Evolutionary conservation across 2,113 vertebrate genomes (phyloP).

Genomic region (Actenoides lindsayi): DNA sequence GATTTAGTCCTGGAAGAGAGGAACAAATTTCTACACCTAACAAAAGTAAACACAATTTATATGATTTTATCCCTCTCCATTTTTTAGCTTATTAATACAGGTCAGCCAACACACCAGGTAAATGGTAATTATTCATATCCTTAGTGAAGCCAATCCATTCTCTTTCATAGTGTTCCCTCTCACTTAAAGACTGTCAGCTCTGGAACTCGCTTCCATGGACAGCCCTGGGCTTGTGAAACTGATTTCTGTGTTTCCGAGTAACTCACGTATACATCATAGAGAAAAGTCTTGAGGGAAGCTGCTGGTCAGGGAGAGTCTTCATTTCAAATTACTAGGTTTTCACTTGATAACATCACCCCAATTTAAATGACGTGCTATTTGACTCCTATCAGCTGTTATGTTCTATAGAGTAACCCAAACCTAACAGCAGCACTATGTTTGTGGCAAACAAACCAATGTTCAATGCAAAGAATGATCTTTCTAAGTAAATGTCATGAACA

Average conservation of each 20-base stretch:
- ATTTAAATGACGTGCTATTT: not conserved
- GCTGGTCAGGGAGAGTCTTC: not conserved
- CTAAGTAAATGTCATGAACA: not conserved
- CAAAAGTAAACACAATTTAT: not conserved
- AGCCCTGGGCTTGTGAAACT: not conserved
- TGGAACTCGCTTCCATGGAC: not conserved
- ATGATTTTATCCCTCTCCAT: not conserved
- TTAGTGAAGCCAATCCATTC: not conserved
- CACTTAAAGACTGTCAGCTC: not conserved
- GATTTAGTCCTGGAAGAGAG: not conserved
- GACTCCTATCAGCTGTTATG: not conserved
- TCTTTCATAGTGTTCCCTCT: not conserved
- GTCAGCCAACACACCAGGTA: not conserved
- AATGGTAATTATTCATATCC: not conserved
- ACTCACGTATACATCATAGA: accelerated
- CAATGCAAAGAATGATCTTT: not conserved
- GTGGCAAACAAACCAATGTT: not conserved
- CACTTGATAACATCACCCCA: not conserved
- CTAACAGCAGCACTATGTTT: not conserved
- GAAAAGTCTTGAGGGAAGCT: not conserved
- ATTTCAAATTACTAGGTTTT: not conserved
- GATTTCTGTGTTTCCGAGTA: not conserved
- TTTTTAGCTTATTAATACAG: not conserved
- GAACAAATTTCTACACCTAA: not conserved
- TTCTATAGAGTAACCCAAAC: not conserved